Evolutionary conservation across 1,140 invertebrate genomes (phyloP).

Genomic region (Pomacea maculata): DNA sequence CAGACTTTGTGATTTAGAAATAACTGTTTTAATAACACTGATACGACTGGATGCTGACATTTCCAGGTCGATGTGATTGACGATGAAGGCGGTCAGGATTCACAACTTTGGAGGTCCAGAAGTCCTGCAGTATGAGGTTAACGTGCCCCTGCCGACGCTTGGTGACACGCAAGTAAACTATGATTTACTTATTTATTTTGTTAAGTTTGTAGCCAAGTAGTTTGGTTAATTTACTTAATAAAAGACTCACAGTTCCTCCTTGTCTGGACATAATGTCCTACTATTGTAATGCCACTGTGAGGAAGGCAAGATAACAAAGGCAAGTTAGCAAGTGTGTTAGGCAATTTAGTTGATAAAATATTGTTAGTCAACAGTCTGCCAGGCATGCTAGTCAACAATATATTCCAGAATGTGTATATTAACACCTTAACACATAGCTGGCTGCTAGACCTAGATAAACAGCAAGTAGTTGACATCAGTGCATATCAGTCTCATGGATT

Average conservation of each 20-base stretch:
- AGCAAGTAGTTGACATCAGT: too few relatives aligned
- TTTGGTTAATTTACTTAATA: background rate
- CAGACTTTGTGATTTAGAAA: too few relatives aligned
- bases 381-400: background rate
- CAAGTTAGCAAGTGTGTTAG: background rate
- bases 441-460: too few relatives aligned
- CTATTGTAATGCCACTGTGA: background rate
- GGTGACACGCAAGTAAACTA: slow-evolving; percentile 4
- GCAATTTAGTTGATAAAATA: background rate
- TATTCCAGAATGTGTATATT: background rate
- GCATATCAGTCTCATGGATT: too few relatives aligned
- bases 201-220: background rate
- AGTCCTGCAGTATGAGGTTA: slow-evolving; percentile 52
- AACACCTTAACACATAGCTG: background rate
- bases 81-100: slow-evolving; percentile 58
- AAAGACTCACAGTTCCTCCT: too few relatives aligned
- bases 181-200: background rate
- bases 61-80: too few relatives aligned
- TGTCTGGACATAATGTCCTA: too few relatives aligned
- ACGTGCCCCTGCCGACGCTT: slow-evolving; percentile 47
- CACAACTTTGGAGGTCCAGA: slow-evolving; percentile 58
- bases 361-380: background rate
- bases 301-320: background rate
- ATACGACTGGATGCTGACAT: too few relatives aligned
- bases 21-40: too few relatives aligned